Evolutionary conservation across 2,888 invertebrate genomes (phyloP).

Genomic region (Gandaritis pyraliata): DNA sequence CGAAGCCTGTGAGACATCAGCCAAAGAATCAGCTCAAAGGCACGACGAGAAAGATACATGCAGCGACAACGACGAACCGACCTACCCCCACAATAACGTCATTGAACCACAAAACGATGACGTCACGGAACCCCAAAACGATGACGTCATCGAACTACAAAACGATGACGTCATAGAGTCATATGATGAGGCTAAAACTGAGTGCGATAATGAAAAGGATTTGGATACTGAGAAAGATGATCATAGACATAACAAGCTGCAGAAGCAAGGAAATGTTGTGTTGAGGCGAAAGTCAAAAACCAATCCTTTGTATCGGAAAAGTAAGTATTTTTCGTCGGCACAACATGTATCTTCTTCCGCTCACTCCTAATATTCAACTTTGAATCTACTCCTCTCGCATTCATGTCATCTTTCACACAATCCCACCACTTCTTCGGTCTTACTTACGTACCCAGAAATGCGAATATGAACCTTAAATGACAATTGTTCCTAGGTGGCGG

Average conservation of each 20-base stretch:
- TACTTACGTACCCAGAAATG: no score
- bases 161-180: constrained; percentile 52
- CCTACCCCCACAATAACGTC: constrained; percentile 40
- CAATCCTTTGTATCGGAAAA: constrained; percentile 88
- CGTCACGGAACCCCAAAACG: constrained; percentile 4
- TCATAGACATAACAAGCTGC: constrained; percentile 56
- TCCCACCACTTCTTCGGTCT: no score
- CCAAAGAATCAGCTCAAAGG: constrained; percentile 88
- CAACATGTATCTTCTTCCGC: no score
- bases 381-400: no score
- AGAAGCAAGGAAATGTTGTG: constrained; percentile 82
- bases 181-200: constrained; percentile 67
- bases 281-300: constrained; percentile 86
- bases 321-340: constrained; percentile 85
- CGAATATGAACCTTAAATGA: no score
- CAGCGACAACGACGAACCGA: constrained; percentile 85
- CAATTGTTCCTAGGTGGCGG: constrained; percentile 76
- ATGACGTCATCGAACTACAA: constrained; percentile 17
- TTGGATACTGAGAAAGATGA: constrained; percentile 57
- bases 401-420: no score
- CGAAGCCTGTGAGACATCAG: constrained; percentile 88
- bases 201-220: constrained; percentile 69
- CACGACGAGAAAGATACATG: constrained; percentile 90
- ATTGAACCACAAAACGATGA: constrained; percentile 35
- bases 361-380: no score